A percentile compares a stretch with the other conserved stretches of the same genome.
phyloP scores from a whole-genome alignment of 92 coral and sea anemone species.

The Epizoanthus stellaris region DNA sequence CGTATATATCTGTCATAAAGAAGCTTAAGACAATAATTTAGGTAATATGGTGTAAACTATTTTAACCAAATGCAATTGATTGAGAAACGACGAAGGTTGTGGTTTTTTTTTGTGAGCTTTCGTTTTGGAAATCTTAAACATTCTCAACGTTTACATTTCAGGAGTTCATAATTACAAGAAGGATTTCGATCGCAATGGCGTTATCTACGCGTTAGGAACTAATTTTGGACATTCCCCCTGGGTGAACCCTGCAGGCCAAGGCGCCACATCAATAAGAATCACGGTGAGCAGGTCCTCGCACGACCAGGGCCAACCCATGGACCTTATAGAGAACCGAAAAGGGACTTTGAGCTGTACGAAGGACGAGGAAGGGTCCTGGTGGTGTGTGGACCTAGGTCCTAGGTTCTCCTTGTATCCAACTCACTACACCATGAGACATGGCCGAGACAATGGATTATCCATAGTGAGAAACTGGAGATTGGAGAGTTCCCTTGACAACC shows the following conservation, averaged over 20 bases:
- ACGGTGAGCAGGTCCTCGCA: slow-evolving; percentile 73
- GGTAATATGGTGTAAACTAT: too few species aligned
- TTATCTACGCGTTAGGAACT: slow-evolving; percentile 75
- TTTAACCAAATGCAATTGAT: too few species aligned
- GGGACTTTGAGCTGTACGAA: slow-evolving; percentile 73
- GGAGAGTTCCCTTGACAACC: slow-evolving; percentile 80
- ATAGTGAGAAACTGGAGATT: slow-evolving; percentile 83
- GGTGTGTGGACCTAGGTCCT: slow-evolving; percentile 82
- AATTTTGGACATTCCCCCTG: slow-evolving; percentile 70
- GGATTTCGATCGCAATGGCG: slow-evolving; percentile 85
- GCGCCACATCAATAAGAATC: slow-evolving; percentile 46
- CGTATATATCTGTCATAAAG: too few species aligned
- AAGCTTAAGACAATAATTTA: too few species aligned
- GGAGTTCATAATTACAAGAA: slow-evolving; percentile 80
- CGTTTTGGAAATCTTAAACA: not conserved
- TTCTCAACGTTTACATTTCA: not conserved
- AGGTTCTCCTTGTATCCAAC: slow-evolving; percentile 71
- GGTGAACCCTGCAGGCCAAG: slow-evolving; percentile 67
- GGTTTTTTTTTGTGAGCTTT: not conserved
- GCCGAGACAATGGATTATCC: slow-evolving; percentile 86
- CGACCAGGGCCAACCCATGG: slow-evolving; percentile 67
- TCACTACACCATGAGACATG: slow-evolving; percentile 79
- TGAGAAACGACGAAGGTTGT: too few species aligned
- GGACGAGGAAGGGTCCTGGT: slow-evolving; percentile 84
- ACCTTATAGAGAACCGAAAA: slow-evolving; percentile 74